Conservation (phyloP, 2,797 vertebrate species). For the Smutsia gigantea region DNA sequence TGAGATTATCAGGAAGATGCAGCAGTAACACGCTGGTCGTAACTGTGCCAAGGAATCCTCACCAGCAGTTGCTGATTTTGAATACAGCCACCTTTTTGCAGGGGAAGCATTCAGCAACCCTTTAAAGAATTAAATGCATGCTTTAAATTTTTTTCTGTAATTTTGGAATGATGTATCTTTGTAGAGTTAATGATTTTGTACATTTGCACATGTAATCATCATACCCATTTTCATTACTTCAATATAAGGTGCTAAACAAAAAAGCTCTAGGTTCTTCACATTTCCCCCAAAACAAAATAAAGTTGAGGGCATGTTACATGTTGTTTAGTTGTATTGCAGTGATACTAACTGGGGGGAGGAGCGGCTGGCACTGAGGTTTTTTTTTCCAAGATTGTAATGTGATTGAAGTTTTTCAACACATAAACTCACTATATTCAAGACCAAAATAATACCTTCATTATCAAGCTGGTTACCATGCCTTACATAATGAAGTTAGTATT, state of each 20-base stretch:
- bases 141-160: slow-evolving; percentile 91
- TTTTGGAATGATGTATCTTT: slow-evolving; percentile 93
- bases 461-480: slow-evolving; percentile 89
- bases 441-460: slow-evolving; percentile 86
- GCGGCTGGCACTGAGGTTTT: slow-evolving; percentile 83
- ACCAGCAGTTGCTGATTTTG: slow-evolving; percentile 93
- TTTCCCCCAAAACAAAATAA: slow-evolving; percentile 82
- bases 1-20: slow-evolving; percentile 97
- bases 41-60: slow-evolving; percentile 90
- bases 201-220: slow-evolving; percentile 97
- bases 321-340: slow-evolving; percentile 78
- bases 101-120: slow-evolving; percentile 90
- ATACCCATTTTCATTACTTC: slow-evolving; percentile 92
- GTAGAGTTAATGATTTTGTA: slow-evolving; percentile 95
- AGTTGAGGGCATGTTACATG: slow-evolving; percentile 74
- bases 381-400: slow-evolving; percentile 81
- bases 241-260: slow-evolving; percentile 93
- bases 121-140: slow-evolving; percentile 92
- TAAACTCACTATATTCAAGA: slow-evolving; percentile 85
- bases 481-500: slow-evolving; percentile 86
- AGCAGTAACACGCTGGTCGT: slow-evolving; percentile 93
- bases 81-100: slow-evolving; percentile 90
- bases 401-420: slow-evolving; percentile 83
- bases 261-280: slow-evolving; percentile 88
- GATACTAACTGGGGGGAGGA: slow-evolving; percentile 71